Evolutionary conservation across 2,888 invertebrate species (phyloP).

Genomic region (Aricia artaxerxes): DNA sequence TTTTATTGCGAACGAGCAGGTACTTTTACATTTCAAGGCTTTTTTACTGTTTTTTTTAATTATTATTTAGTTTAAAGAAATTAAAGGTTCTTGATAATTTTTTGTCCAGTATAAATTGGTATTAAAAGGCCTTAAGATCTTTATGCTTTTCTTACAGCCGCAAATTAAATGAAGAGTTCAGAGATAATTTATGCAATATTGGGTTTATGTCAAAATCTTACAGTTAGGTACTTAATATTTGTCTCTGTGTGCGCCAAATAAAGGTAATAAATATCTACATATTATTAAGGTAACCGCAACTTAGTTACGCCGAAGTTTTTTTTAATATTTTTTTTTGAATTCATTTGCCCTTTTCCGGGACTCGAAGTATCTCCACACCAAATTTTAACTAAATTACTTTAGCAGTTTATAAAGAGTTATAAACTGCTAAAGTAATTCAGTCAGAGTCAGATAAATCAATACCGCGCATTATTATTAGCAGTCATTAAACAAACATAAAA

Average conservation of each 20-base stretch:
- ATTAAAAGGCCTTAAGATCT: not conserved
- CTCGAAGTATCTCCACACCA: not conserved
- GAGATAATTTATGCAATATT: no score
- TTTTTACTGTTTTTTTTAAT: not conserved
- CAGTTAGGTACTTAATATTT: no score
- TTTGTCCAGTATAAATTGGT: not conserved
- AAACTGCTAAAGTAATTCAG: no score
- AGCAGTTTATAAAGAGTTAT: not conserved
- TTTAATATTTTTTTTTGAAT: no score
- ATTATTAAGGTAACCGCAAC: not conserved
- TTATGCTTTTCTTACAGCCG: no score
- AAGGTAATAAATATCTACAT: not conserved
- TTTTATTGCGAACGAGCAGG: not conserved
- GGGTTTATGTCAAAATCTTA: no score
- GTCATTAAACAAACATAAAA: not conserved
- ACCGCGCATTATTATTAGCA: not conserved
- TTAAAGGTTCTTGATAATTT: not conserved
- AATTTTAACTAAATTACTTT: no score
- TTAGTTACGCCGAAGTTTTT: no score
- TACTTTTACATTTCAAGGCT: conserved; percentile 5
- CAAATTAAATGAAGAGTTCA: no score
- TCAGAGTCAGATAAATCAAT: not conserved
- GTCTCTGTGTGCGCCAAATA: no score
- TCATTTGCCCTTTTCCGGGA: not conserved
- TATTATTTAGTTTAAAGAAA: not conserved